phyloP scores from a whole-genome alignment of 2,113 vertebrate genomes.

The Pangasianodon gigas region DNA sequence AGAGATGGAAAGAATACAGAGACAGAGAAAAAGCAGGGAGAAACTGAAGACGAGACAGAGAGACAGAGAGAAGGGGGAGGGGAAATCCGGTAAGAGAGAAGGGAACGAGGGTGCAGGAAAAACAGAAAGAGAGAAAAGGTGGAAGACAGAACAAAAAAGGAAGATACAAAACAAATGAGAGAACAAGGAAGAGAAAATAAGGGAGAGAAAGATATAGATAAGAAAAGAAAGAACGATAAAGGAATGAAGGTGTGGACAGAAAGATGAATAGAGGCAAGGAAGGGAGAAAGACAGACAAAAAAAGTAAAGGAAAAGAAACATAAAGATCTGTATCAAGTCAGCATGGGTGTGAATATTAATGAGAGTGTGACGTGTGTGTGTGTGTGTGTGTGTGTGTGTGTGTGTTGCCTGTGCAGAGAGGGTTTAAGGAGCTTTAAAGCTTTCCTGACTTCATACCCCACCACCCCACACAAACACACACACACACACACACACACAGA shows the following conservation, averaged over 20 bases:
- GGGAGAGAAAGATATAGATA: neutral
- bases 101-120: neutral
- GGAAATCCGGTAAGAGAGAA: neutral
- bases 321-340: neutral
- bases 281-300: neutral
- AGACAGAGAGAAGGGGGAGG: neutral
- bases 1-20: neutral
- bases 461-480: neutral
- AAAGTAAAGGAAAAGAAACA: neutral
- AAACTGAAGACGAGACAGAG: neutral
- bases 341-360: neutral
- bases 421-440: conserved; percentile 73
- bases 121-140: neutral
- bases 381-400: conserved; percentile 26
- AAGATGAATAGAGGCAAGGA: neutral
- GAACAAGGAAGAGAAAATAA: neutral
- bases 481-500: neutral
- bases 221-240: neutral
- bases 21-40: neutral
- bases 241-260: neutral
- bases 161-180: neutral
- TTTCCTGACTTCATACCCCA: conserved; percentile 62
- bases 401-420: conserved; percentile 25
- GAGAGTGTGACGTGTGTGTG: conserved; percentile 12
- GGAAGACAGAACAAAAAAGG: neutral